Base-by-base conservation (phyloP, 1,140 invertebrate genomes). In the Scylla paramamosain region DNA sequence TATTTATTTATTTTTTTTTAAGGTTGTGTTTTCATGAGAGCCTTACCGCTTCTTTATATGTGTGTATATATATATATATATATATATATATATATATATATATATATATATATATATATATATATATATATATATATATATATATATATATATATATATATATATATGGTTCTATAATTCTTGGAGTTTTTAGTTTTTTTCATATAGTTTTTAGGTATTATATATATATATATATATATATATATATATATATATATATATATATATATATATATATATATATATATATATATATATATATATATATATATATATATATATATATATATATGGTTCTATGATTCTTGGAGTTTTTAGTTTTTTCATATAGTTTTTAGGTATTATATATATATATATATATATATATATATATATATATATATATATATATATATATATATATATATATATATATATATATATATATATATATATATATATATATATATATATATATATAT, bases 11-110 rank as follows among this genome's bases (percentile, higher is more conserved):
- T 39, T 6, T 39, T 39, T 39, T 39, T 39, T 39, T 39, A 39
- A 6, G 1, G 39, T 1, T 2, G 39, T 39, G 39, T 39, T 39
- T 39, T 39, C 39, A 39, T 39, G 39, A 39, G 39, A 39, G 39
- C 1, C 39, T 39, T 39, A 1, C 39, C 6, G n/a, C 59, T 25
- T 77, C 10, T 77, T 77, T 10, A 77, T 77, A 77, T 77, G 59
- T 77, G 59, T 77, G 25, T 77, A 77, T 77, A 77, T 77, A 77
- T 77, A 77, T 77, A 77, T 77, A 77, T 77, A 77, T 77, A 77
- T 77, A 77, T 77, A 77, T 77, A 77, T 77, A 77, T 77, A 77
- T 77, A 77, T 77, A 77, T 77, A 77, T 77, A 77, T 77, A 77
- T 77, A 77, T 77, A 77, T 77, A 77, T 77, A 77, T 77, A 77